These are phyloP conservation scores for Dione vanillae DNA, from an alignment of 2,888 invertebrate genomes.

Conservation along the genomic window DNA sequence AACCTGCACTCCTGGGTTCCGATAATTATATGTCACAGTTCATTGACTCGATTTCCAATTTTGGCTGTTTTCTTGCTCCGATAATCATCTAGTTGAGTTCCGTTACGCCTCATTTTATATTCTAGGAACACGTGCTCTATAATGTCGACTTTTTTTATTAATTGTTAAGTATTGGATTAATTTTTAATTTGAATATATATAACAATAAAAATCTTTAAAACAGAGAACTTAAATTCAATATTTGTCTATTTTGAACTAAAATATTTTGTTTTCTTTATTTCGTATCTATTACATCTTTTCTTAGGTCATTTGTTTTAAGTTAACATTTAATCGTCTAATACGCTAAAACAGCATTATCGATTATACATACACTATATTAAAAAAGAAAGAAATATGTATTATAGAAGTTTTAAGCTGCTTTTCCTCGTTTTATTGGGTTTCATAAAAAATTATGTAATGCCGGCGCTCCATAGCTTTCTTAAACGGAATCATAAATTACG, in stretches of 20 bases:
- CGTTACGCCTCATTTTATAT: conserved; percentile 20
- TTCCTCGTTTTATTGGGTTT: conserved; percentile 3
- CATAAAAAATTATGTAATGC: conserved; percentile 8
- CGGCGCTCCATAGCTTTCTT: not conserved
- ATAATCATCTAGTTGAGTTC: conserved; percentile 28
- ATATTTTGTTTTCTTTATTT: too few species aligned
- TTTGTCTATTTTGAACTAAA: not conserved
- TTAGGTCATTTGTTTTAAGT: too few species aligned
- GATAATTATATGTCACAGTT: conserved; percentile 43
- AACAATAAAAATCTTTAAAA: not conserved
- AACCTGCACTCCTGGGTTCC: conserved; percentile 46
- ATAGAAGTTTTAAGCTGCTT: not conserved
- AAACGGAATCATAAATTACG: conserved; percentile 19
- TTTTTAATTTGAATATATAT: not conserved
- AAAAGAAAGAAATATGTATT: too few species aligned
- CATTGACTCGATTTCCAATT: conserved; percentile 42
- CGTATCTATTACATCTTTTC: not conserved
- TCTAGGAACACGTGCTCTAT: conserved; percentile 23
- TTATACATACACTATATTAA: too few species aligned
- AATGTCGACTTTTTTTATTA: conserved; percentile 9
- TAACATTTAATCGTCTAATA: too few species aligned
- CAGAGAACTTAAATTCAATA: not conserved
- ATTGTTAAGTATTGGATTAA: conserved; percentile 7
- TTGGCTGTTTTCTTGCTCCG: conserved; percentile 29
- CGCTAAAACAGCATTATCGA: too few species aligned